Conservation (phyloP, 1,140 invertebrate species). For the Agrilus planipennis region DNA sequence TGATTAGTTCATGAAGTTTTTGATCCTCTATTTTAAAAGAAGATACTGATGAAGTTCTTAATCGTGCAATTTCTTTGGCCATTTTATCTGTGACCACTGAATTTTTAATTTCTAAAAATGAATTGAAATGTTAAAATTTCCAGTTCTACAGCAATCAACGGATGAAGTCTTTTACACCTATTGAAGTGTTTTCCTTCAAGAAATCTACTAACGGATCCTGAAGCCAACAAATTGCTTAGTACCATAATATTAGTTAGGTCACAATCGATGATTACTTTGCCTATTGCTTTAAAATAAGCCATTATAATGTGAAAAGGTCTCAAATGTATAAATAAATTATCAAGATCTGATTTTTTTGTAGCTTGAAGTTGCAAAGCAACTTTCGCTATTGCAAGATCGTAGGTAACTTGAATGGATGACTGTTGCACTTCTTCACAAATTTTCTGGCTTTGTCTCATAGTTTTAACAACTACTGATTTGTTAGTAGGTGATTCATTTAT, state of each 20-base stretch:
- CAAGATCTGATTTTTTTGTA: not conserved
- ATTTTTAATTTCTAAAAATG: conserved; percentile 4
- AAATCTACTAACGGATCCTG: not conserved
- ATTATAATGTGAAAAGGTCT: conserved; percentile 2
- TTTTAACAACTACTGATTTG: not conserved
- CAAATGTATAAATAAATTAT: conserved; percentile 5
- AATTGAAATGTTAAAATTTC: not conserved
- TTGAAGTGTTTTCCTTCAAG: conserved; percentile 3
- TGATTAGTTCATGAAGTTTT: not conserved
- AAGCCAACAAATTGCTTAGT: not conserved
- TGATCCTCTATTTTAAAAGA: not conserved
- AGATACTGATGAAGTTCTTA: conserved; percentile 1
- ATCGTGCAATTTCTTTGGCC: conserved; percentile 6
- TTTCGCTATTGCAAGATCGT: conserved; percentile 8
- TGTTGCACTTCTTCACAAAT: not conserved
- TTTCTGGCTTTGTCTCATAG: conserved; percentile 1
- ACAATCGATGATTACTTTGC: not conserved
- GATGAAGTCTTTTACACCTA: conserved; percentile 4
- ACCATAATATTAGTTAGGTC: conserved; percentile 1
- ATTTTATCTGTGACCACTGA: conserved; percentile 4
- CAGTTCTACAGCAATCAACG: not conserved
- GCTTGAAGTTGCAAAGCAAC: conserved; percentile 4
- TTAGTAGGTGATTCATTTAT: not conserved
- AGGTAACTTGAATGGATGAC: conserved; percentile 1
- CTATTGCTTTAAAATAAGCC: conserved; percentile 4